Evolutionary conservation across 2,888 invertebrate species (phyloP).

Genomic region (Drosophila conformis): DNA sequence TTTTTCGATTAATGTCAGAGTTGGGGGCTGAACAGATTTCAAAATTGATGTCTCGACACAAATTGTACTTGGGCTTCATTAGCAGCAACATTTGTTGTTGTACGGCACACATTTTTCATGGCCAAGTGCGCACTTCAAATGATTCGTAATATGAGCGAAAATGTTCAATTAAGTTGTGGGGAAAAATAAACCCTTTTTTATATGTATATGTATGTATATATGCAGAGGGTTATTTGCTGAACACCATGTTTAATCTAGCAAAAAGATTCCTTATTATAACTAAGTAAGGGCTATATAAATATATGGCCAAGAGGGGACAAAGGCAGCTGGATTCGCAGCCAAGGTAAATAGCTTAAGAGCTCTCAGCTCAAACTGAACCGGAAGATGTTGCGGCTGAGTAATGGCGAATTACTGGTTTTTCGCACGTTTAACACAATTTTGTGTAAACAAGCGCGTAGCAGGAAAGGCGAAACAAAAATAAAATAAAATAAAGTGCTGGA

Average conservation of each 20-base stretch:
- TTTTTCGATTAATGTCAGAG: constrained; percentile 56
- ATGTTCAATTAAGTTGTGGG: constrained; percentile 69
- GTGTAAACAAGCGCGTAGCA: constrained; percentile 58
- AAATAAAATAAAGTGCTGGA: background rate
- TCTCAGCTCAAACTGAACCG: constrained; percentile 3
- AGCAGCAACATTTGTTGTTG: constrained; percentile 37
- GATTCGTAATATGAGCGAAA: constrained; percentile 61
- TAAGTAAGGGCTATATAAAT: constrained; percentile 55
- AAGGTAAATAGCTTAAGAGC: constrained; percentile 29
- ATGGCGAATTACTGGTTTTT: constrained; percentile 74
- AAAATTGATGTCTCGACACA: constrained; percentile 35
- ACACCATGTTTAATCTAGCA: constrained; percentile 49
- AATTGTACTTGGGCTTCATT: constrained; percentile 56
- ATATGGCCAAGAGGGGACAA: constrained; percentile 9
- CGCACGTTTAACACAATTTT: constrained; percentile 80
- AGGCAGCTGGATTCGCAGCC: constrained; percentile 22
- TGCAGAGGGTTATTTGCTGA: constrained; percentile 53
- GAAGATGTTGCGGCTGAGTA: constrained; percentile 54
- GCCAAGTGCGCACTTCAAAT: constrained; percentile 60
- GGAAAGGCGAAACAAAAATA: constrained; percentile 17
- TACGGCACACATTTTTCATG: constrained; percentile 33
- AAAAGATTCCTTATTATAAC: constrained; percentile 69
- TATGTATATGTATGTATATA: constrained; percentile 20
- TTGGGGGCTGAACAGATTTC: constrained; percentile 4
- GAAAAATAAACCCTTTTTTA: background rate